Percentiles rank a stretch among this genome's conserved stretches.
Conservation (phyloP, 1,140 invertebrate genomes). For the Pygmarrhopalites habei region DNA sequence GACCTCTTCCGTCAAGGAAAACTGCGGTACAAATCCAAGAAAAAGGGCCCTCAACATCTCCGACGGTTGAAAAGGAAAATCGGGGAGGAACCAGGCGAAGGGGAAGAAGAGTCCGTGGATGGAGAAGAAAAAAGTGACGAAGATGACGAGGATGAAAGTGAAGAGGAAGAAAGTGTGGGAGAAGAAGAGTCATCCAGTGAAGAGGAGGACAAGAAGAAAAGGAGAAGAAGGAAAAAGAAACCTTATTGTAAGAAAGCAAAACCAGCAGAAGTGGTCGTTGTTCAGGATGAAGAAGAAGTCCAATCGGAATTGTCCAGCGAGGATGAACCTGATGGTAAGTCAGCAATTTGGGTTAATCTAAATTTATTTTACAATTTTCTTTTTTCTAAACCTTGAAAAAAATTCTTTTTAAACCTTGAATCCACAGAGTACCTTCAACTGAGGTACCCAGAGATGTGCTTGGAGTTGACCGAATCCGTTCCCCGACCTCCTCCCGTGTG, state of each 20-base stretch:
- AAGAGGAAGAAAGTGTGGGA: neutral
- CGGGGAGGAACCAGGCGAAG: neutral
- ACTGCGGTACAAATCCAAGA: conserved; percentile 24
- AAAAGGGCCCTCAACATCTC: neutral
- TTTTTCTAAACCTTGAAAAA: neutral
- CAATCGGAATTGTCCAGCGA: neutral
- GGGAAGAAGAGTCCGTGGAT: neutral
- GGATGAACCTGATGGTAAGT: conserved; percentile 25
- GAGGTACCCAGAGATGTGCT: conserved; percentile 24
- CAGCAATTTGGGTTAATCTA: too few species aligned
- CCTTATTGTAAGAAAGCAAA: neutral
- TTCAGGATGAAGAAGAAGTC: neutral
- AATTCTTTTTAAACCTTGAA: too few species aligned
- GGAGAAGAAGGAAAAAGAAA: conserved; percentile 4
- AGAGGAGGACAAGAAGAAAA: neutral
- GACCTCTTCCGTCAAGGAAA: conserved; percentile 24
- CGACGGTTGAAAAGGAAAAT: neutral
- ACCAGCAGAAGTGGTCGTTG: neutral
- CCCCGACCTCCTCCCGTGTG: conserved; percentile 12
- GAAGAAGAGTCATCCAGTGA: neutral
- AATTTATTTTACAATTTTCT: neutral
- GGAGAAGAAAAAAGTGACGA: conserved; percentile 10
- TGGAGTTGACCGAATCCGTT: conserved; percentile 14
- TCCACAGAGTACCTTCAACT: conserved; percentile 17
- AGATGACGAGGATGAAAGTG: neutral